These are phyloP conservation scores for Trachemys scripta DNA, from an alignment of 2,113 vertebrate genomes.

Conservation along the genomic window DNA sequence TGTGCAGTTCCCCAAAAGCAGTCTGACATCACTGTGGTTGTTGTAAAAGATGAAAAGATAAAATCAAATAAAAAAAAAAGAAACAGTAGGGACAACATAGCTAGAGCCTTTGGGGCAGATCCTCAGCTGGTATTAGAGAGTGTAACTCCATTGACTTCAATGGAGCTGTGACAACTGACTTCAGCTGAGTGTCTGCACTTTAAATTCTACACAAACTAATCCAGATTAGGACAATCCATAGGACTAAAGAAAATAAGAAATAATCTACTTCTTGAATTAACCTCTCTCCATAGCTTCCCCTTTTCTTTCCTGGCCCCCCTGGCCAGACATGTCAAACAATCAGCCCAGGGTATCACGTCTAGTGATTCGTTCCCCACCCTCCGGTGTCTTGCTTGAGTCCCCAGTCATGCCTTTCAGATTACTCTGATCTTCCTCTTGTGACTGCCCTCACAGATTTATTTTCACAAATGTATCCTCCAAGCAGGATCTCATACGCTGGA, in stretches of 20 bases:
- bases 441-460: background rate
- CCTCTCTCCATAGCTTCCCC: background rate
- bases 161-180: background rate
- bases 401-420: background rate
- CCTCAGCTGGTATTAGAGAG: background rate
- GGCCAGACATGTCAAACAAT: background rate
- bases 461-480: background rate
- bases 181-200: background rate
- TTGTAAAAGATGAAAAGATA: background rate
- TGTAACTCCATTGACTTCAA: background rate
- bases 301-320: background rate
- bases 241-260: background rate
- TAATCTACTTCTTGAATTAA: accelerated
- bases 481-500: background rate
- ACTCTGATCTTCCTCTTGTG: background rate
- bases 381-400: background rate
- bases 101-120: background rate
- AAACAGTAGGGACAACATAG: background rate
- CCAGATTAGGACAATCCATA: background rate
- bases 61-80: background rate
- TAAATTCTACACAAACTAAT: background rate
- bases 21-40: background rate
- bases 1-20: background rate
- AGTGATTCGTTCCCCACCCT: background rate
- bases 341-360: background rate